Evolutionary conservation across 2,113 vertebrate species (phyloP), one percentile per base, ranked within the genome.

Genomic region (Podilymbus podiceps): DNA sequence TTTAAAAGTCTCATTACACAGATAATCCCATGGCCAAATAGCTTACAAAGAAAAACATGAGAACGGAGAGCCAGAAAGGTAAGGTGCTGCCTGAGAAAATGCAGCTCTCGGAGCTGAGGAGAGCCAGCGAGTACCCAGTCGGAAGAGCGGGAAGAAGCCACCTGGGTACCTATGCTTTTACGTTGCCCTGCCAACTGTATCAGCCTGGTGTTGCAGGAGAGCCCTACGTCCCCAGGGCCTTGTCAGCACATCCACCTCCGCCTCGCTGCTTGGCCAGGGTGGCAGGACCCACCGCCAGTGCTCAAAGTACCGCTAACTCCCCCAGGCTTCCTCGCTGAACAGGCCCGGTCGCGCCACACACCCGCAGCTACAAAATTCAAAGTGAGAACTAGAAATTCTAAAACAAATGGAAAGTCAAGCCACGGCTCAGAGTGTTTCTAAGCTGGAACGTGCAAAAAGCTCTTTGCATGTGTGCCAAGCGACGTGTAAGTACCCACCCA

Each of bases 171-270:
- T 44, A 11, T 12, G 19, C 7, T 85, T 77, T 30, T 10, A 85
- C n/a, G 30, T 28, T 17, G 53, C 25, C 33, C 59, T 33, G 56
- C 38, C 46, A 47, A 2, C 2, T 11, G 12, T 15, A 59, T 15
- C 56, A 9, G 12, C 4, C 25, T 27, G 30, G 66, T 2, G 2
- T 1, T 28, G 67, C 4, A 33, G 42, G 33, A 52, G 12, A 63
- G 42, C 47, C 23, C 27, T 9, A 10, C 1, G 4, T 25, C 49
- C 78, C 49, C 40, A 13, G 0, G 1, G 1, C 35, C 46, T 40
- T 20, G 27, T 4, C 16, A n/a, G 15, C 49, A 55, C 50, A 6
- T 58, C 21, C 15, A 21, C 10, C 50, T 23, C 8, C 53, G 19
- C 40, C n/a, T 53, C 42, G 23, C 5, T 4, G 11, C 59, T 55